Conservation (phyloP, 2,797 vertebrate genomes). For the Mus caroli region DNA sequence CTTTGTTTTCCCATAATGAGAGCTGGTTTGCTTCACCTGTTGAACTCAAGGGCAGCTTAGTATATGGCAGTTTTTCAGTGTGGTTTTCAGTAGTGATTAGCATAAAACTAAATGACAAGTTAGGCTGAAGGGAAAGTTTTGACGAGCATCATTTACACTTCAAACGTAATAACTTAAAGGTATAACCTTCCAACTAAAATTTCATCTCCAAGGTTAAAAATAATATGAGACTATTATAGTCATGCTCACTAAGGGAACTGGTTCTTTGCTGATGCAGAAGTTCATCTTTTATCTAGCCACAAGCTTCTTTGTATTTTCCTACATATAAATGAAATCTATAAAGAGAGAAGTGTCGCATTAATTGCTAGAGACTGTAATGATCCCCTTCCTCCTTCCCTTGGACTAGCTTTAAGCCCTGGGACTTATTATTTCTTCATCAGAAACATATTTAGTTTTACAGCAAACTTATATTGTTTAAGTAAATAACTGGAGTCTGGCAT, state of each 20-base stretch:
- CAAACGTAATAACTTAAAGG: constrained; percentile 48
- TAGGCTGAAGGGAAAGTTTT: constrained; percentile 39
- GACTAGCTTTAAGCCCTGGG: background rate
- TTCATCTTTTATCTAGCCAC: constrained; percentile 56
- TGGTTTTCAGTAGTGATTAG: constrained; percentile 34
- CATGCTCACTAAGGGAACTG: constrained; percentile 47
- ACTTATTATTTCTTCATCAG: constrained; percentile 31
- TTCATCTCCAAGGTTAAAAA: constrained; percentile 66
- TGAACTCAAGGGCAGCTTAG: constrained; percentile 20
- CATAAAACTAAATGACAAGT: constrained; percentile 7
- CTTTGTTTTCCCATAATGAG: background rate
- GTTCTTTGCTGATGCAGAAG: constrained; percentile 67
- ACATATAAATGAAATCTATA: constrained; percentile 73
- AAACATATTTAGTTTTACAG: constrained; percentile 4
- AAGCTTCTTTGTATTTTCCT: constrained; percentile 40
- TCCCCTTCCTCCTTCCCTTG: background rate
- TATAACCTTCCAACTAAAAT: constrained; percentile 37
- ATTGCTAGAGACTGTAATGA: background rate
- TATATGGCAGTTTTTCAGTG: background rate
- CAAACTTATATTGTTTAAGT: background rate
- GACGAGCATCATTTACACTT: constrained; percentile 50
- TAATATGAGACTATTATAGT: constrained; percentile 62
- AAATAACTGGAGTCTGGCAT: background rate
- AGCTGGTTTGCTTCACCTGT: background rate
- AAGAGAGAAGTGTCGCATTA: constrained; percentile 65